phyloP scores from a whole-genome alignment of 2,888 invertebrate genomes.

The Myathropa florea region DNA sequence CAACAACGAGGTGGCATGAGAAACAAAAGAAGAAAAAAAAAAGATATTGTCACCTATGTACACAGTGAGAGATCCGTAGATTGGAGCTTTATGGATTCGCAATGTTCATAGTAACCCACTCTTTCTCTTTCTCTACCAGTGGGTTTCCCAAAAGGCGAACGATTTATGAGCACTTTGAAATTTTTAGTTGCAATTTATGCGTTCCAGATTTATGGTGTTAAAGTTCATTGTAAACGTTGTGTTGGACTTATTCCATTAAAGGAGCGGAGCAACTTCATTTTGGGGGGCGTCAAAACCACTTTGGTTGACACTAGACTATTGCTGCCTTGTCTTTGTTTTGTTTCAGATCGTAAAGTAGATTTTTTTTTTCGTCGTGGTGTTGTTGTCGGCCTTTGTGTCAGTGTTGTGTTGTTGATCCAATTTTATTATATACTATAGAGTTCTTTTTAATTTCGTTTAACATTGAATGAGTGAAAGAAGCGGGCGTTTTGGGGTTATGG shows the following conservation, averaged over 20 bases:
- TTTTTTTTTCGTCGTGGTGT: slow-evolving; percentile 1
- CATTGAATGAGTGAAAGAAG: slow-evolving; percentile 36
- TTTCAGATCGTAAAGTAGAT: slow-evolving; percentile 39
- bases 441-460: slow-evolving; percentile 39
- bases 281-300: slow-evolving; percentile 60
- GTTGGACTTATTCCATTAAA: slow-evolving; percentile 45
- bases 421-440: background rate
- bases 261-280: slow-evolving; percentile 58
- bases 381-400: slow-evolving; percentile 4
- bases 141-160: slow-evolving; percentile 50
- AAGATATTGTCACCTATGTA: slow-evolving; percentile 29
- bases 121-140: slow-evolving; percentile 26
- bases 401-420: slow-evolving; percentile 25
- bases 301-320: slow-evolving; percentile 48
- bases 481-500: slow-evolving; percentile 42
- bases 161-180: slow-evolving; percentile 49
- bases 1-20: slow-evolving; percentile 18
- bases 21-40: background rate
- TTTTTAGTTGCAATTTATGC: slow-evolving; percentile 64
- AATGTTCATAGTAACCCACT: slow-evolving; percentile 50
- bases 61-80: slow-evolving; percentile 40
- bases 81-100: slow-evolving; percentile 37
- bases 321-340: slow-evolving; percentile 21
- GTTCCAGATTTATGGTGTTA: slow-evolving; percentile 65
- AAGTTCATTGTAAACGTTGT: slow-evolving; percentile 61